Evolutionary conservation across 2,888 invertebrate genomes (phyloP).

Genomic region (Scrobipalpa costella): DNA sequence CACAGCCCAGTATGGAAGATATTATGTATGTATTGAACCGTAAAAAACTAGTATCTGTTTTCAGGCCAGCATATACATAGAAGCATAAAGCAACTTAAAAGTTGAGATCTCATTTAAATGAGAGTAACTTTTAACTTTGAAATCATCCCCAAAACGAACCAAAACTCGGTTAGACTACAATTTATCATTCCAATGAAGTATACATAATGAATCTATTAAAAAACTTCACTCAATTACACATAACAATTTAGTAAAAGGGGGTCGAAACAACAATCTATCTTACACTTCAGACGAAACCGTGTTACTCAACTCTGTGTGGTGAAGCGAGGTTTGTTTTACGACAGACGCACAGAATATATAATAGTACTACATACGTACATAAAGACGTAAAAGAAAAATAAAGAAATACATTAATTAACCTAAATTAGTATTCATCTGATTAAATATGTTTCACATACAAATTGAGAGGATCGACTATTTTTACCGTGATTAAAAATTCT

Average conservation of each 20-base stretch:
- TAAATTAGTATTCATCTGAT: too few relatives aligned
- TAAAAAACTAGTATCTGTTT: too few relatives aligned
- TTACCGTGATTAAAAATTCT: too few relatives aligned
- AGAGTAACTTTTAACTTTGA: background rate
- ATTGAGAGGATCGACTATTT: too few relatives aligned
- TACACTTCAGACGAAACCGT: conserved; percentile 49
- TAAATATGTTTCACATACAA: background rate
- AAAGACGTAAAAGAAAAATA: too few relatives aligned
- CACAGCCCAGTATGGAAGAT: too few relatives aligned
- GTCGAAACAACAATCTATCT: conserved; percentile 70
- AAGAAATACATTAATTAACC: background rate
- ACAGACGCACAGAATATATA: too few relatives aligned
- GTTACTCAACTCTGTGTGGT: conserved; percentile 50
- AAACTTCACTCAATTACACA: conserved; percentile 22
- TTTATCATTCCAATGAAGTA: background rate
- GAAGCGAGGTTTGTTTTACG: background rate
- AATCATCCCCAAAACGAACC: background rate
- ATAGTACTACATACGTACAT: too few relatives aligned
- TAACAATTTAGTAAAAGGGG: conserved; percentile 45
- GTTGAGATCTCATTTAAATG: too few relatives aligned
- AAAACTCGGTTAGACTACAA: background rate
- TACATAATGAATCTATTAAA: conserved; percentile 12
- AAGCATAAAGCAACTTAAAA: too few relatives aligned
- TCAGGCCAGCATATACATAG: too few relatives aligned
- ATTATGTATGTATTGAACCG: too few relatives aligned